These are phyloP conservation scores for Argynnis bischoffii DNA, from an alignment of 2,888 invertebrate species.

Conservation along the genomic window DNA sequence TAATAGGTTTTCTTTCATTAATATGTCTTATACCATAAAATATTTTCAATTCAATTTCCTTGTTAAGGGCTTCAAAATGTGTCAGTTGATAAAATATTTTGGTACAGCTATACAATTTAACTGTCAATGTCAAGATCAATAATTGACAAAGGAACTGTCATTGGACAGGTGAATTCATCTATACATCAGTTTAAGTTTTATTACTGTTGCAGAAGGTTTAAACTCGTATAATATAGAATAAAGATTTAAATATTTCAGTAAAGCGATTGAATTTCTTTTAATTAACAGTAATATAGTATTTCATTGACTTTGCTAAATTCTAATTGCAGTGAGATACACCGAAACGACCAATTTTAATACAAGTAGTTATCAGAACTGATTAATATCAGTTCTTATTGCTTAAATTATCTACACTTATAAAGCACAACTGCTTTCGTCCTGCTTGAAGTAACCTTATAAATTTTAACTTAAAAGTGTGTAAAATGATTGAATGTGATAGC, in stretches of 20 bases:
- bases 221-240: too few species aligned
- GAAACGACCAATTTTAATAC: background rate
- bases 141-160: background rate
- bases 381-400: too few species aligned
- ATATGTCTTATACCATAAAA: too few species aligned
- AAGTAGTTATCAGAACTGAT: background rate
- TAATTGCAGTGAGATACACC: background rate
- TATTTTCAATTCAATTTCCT: too few species aligned
- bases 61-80: too few species aligned
- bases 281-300: background rate
- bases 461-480: slow-evolving; percentile 9
- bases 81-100: background rate
- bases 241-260: too few species aligned
- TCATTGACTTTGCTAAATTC: too few species aligned
- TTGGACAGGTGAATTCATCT: background rate
- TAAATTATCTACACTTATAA: background rate
- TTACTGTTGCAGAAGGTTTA: too few species aligned
- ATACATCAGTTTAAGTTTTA: too few species aligned
- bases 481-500: slow-evolving; percentile 53
- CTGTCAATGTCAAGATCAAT: slow-evolving; percentile 8
- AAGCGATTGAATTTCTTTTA: too few species aligned
- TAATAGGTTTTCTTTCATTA: too few species aligned
- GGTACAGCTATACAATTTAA: background rate
- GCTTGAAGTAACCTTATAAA: background rate
- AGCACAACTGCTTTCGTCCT: too few species aligned